Evolutionary conservation across 2,113 vertebrate genomes (phyloP).

Genomic region (Columbina picui): DNA sequence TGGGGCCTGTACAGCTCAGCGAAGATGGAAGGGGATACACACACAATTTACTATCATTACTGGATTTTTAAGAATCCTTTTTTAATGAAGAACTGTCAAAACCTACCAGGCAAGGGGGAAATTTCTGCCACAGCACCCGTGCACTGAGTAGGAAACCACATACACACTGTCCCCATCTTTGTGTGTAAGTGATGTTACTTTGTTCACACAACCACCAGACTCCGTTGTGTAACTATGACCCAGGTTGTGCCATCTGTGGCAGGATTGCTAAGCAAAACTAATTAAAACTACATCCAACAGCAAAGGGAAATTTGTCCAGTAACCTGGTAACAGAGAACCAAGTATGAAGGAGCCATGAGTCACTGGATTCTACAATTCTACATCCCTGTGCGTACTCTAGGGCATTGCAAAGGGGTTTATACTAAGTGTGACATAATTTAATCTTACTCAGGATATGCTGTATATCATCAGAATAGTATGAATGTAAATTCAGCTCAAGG

Average conservation of each 20-base stretch:
- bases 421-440: neutral
- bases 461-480: neutral
- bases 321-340: neutral
- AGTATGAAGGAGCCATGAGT: neutral
- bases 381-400: neutral
- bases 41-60: neutral
- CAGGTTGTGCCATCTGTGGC: neutral
- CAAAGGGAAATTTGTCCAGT: neutral
- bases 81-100: neutral
- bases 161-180: rapidly evolving
- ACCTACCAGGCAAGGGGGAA: rapidly evolving
- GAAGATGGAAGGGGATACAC: neutral
- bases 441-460: neutral
- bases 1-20: neutral
- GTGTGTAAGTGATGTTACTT: neutral
- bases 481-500: neutral
- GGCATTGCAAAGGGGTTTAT: neutral
- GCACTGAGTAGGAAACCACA: neutral
- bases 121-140: neutral
- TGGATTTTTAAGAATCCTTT: neutral
- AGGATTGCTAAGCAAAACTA: neutral
- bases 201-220: neutral
- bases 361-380: neutral
- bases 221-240: neutral
- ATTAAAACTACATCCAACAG: neutral